phyloP scores from a whole-genome alignment of 2,888 invertebrate species.

The Dolomedes plantarius region DNA sequence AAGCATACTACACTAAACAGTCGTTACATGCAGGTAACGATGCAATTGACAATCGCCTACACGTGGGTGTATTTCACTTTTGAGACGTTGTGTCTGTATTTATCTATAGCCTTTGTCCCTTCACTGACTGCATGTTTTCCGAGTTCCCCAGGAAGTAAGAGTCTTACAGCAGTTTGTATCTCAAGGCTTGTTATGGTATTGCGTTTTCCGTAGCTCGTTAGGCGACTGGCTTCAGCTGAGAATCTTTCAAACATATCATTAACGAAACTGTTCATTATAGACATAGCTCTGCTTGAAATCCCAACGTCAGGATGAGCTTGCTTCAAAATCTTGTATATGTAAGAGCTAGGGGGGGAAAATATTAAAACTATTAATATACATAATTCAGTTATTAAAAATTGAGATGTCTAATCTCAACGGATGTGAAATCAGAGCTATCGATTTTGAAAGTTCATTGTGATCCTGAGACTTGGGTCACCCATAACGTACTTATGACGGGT shows the following conservation, averaged over 20 bases:
- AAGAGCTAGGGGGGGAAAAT: background rate
- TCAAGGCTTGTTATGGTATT: constrained; percentile 7
- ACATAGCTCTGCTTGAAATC: constrained; percentile 29
- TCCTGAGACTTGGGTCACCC: no score
- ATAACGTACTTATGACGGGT: no score
- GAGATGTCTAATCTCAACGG: no score
- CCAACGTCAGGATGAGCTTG: constrained; percentile 16
- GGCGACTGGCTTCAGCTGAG: constrained; percentile 11
- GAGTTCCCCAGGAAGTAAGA: constrained; percentile 22
- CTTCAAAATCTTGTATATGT: background rate
- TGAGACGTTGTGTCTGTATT: no score
- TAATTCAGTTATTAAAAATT: no score
- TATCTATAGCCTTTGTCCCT: constrained; percentile 25
- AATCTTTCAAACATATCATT: constrained; percentile 28
- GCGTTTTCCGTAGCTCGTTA: background rate
- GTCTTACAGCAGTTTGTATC: constrained; percentile 20
- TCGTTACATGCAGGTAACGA: no score
- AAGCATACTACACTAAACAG: no score
- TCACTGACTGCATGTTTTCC: constrained; percentile 23
- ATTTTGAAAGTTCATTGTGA: no score
- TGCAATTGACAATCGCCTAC: no score
- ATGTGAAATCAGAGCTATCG: no score
- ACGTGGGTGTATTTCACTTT: no score
- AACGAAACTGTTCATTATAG: constrained; percentile 35
- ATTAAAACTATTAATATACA: no score